A percentile compares a stretch with the other conserved stretches of the same genome.
These are phyloP conservation scores for Halictus quadricinctus DNA, from an alignment of 2,888 invertebrate genomes.

Conservation along the genomic window DNA sequence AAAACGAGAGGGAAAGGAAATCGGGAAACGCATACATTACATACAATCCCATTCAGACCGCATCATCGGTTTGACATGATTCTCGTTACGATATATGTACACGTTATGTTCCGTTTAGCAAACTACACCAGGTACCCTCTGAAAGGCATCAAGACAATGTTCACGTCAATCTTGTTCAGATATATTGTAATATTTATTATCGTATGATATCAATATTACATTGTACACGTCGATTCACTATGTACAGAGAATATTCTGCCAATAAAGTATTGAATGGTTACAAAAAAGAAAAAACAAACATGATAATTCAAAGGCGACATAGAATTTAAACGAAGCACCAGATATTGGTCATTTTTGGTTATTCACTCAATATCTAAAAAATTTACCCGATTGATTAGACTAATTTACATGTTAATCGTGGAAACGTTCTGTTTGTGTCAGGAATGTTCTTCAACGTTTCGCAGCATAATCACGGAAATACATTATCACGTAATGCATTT, in stretches of 20 bases:
- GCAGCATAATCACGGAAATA: neutral
- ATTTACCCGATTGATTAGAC: neutral
- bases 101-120: constrained; percentile 26
- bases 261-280: constrained; percentile 80
- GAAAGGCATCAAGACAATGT: constrained; percentile 71
- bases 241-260: constrained; percentile 78
- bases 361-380: neutral
- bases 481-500: neutral
- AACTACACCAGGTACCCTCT: constrained; percentile 55
- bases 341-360: neutral
- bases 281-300: constrained; percentile 53
- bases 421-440: neutral
- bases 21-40: neutral
- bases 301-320: neutral
- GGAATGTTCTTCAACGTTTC: neutral
- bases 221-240: constrained; percentile 70
- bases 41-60: constrained; percentile 11
- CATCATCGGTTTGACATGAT: constrained; percentile 4
- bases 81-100: constrained; percentile 1
- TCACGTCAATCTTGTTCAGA: constrained; percentile 66
- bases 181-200: constrained; percentile 73
- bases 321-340: neutral
- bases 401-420: neutral
- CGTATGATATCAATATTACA: constrained; percentile 67
- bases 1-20: neutral